Evolutionary conservation across 2,113 vertebrate species (phyloP).

Genomic region (Podarcis muralis): DNA sequence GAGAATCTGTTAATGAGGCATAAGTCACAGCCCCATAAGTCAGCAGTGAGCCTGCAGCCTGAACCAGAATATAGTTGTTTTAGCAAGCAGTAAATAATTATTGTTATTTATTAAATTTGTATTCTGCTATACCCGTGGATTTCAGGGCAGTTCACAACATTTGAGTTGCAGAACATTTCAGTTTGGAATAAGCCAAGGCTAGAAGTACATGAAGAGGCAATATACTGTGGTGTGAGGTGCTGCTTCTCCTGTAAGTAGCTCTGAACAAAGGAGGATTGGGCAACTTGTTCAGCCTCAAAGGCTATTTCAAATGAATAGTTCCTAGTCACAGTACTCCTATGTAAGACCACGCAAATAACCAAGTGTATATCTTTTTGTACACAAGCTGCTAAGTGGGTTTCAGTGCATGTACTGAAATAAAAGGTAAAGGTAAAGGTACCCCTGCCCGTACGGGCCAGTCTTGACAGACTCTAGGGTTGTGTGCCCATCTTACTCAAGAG

Average conservation of each 20-base stretch:
- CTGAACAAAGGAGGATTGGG: background rate
- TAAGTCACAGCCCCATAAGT: background rate
- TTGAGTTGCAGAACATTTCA: background rate
- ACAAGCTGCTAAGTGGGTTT: background rate
- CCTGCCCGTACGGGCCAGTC: too few species aligned
- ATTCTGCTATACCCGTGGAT: too few species aligned
- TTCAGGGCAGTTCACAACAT: too few species aligned
- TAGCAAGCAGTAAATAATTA: background rate
- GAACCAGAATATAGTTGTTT: background rate
- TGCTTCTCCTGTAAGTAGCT: background rate
- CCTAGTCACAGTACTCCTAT: background rate
- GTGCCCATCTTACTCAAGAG: too few species aligned
- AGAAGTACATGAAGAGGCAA: background rate
- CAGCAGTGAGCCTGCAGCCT: fast-evolving
- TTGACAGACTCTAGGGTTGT: too few species aligned
- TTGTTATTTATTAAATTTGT: too few species aligned
- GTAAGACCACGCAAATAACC: background rate
- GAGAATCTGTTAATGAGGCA: fast-evolving
- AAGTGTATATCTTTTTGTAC: background rate
- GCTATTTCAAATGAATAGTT: background rate
- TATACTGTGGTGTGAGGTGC: too few species aligned
- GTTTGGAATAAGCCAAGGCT: background rate
- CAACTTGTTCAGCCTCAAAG: background rate
- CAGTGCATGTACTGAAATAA: background rate
- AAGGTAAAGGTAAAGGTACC: too few species aligned